Evolutionary conservation across 35 echinoderm and acorn worm species (phyloP), one percentile per base, ranked within the genome.

Genomic region (Diadema setosum): DNA sequence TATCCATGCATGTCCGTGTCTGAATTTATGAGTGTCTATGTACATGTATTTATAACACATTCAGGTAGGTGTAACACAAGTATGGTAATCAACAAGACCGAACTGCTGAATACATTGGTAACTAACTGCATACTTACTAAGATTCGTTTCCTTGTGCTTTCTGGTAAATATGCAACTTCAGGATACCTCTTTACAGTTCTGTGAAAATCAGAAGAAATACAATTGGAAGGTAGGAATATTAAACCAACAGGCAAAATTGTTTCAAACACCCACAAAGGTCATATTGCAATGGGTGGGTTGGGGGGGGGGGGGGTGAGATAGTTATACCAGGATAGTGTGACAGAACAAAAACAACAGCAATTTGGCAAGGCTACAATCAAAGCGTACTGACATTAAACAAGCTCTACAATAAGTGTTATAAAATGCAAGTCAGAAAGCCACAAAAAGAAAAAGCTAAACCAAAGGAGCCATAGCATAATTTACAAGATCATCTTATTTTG

Each of bases 121-220:
- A n/a, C n/a, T 55, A n/a, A 55, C 30, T n/a, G 27, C 24, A 27
- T 59, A 73, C 88, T 90, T 85, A 93, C 95, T 84, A 97, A 81
- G 42, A 97, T 93, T 85, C 95, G 89, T 81, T 91, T 93, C 37
- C 91, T 86, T 33, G 86, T 87, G 42, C 61, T 91, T 93, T 97
- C 95, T 80, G 95, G 92, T 42, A 97, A 80, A 41, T 93, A 89
- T 42, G 70, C 86, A 31, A 97, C 95, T 83, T 97, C 95, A 73
- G 94, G 90, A 85, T 92, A 96, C 74, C 90, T 96, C 46, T 75
- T 75, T 21, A 91, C 63, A 16, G 85, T 84, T 83, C 84, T 91
- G 88, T 20, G n/a, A n/a, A n/a, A n/a, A n/a, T n/a, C n/a, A 50
- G 44, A 33, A 31, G 23, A 20, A 4, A 65, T 32, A 65, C 29